Base-by-base conservation (phyloP, 1,140 invertebrate species). In the Triops cancriformis region DNA sequence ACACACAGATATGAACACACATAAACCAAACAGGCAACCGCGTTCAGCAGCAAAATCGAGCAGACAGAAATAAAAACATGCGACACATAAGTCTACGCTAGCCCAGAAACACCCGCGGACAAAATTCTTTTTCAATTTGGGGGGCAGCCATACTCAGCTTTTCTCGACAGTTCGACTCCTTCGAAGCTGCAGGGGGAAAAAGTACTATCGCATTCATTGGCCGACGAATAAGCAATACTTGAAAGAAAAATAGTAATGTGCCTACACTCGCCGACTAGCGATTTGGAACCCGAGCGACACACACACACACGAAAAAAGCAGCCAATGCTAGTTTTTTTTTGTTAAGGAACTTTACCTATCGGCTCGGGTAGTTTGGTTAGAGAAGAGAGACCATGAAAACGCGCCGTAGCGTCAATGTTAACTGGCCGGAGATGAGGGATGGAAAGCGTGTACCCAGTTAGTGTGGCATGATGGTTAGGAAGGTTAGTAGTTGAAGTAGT, bases 1-100 rank as follows among this genome's bases (percentile, higher is more conserved):
- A 64, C 51, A 64, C 51, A 64, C 51, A 18, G 51, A 64, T 64
- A 64, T n/a, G 51, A 64, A 64, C 51, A 64, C 42, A 45, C 42
- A 45, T 43, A 64, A 43, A 76, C 42, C 75, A 76, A 45, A n/a
- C 31, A 26, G 75, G n/a, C 51, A 77, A 77, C 23, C 42, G 37
- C 51, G 26, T 76, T 37, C 23, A 77, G 26, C 28, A 27, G 64
- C 64, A 72, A 26, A 26, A 72, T 12, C 41, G 31, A 23, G 41
- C 64, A 73, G 12, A 51, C 31, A 73, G 27, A 73, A 18, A 73
- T 28, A 74, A 74, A 14, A 27, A 78, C 74, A 45, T 76, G 74
- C 74, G 37, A 76, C 26, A 45, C 37, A 12, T 31, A 31, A 18
- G 23, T 23, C 51, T 64, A 64, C 51, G 23, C 51, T 64, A 64